Evolutionary conservation across 1,140 invertebrate species (phyloP).

Genomic region (Danaus plexippus): DNA sequence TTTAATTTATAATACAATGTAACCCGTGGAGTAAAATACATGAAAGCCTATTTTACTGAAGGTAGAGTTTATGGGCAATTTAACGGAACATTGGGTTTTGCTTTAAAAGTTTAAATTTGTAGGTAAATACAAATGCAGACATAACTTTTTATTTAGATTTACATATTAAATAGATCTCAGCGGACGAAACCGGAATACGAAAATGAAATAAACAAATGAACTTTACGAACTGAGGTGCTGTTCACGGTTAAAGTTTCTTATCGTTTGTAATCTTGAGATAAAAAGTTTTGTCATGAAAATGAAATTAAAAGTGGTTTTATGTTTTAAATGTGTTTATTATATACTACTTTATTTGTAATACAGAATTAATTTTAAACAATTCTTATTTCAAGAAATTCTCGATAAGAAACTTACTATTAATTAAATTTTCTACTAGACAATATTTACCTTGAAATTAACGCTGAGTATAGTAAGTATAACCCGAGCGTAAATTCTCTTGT

Average conservation of each 20-base stretch:
- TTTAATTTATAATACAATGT: slow-evolving; percentile 15
- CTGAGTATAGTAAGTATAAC: slow-evolving; percentile 82
- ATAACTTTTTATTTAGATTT: slow-evolving; percentile 22
- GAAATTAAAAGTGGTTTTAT: too few species aligned
- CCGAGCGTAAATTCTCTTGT: slow-evolving; percentile 83
- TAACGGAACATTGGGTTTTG: slow-evolving; percentile 23
- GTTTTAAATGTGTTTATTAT: too few species aligned
- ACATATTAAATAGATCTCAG: slow-evolving; percentile 21
- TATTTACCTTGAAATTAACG: slow-evolving; percentile 77
- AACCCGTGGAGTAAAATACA: slow-evolving; percentile 14
- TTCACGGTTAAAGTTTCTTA: slow-evolving; percentile 3
- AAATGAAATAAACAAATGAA: slow-evolving; percentile 12
- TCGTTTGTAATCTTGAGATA: slow-evolving; percentile 1
- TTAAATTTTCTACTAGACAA: slow-evolving; percentile 1
- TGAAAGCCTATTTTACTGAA: slow-evolving; percentile 17
- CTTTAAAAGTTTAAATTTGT: slow-evolving; percentile 21
- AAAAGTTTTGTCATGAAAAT: too few species aligned
- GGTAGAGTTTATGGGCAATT: slow-evolving; percentile 25
- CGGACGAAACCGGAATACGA: slow-evolving; percentile 14
- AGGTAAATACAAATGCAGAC: slow-evolving; percentile 17
- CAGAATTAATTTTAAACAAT: too few species aligned
- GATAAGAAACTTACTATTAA: too few species aligned
- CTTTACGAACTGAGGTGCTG: slow-evolving; percentile 5
- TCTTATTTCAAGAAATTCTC: too few species aligned
- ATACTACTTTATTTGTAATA: too few species aligned